Conservation (phyloP, 2,888 invertebrate species). For the Acanthosoma haemorrhoidale region DNA sequence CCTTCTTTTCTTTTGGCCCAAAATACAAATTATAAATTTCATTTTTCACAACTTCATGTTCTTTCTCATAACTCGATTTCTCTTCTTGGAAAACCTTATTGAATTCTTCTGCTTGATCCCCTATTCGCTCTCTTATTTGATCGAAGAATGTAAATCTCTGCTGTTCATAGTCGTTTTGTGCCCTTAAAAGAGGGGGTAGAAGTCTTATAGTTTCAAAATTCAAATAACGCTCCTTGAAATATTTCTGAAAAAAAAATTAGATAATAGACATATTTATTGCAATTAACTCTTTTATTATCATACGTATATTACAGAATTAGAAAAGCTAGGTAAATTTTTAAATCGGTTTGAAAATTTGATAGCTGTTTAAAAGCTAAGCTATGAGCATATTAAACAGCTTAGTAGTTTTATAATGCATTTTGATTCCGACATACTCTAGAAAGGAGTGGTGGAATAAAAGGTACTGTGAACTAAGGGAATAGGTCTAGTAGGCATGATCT, state of each 20-base stretch:
- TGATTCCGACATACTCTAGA: too few relatives aligned
- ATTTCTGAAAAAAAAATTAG: not conserved
- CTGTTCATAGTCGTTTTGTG: not conserved
- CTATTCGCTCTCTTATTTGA: not conserved
- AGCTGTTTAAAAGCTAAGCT: too few relatives aligned
- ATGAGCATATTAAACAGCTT: too few relatives aligned
- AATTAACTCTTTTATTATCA: too few relatives aligned
- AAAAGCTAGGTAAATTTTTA: too few relatives aligned
- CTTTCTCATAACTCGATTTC: not conserved
- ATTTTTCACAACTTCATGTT: not conserved
- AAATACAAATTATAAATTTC: not conserved
- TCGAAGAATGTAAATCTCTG: not conserved
- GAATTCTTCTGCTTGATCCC: not conserved
- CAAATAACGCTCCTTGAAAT: not conserved
- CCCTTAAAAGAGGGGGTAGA: not conserved
- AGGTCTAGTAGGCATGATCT: too few relatives aligned
- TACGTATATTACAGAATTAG: too few relatives aligned
- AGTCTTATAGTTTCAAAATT: not conserved
- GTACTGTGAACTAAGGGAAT: too few relatives aligned
- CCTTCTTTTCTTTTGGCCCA: not conserved
- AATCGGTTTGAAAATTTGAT: too few relatives aligned
- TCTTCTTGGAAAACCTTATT: not conserved
- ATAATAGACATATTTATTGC: too few relatives aligned
- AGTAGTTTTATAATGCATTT: too few relatives aligned
- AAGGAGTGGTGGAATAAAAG: too few relatives aligned